phyloP scores from a whole-genome alignment of 2,797 vertebrate genomes.

The Anisognathus igniventris region DNA sequence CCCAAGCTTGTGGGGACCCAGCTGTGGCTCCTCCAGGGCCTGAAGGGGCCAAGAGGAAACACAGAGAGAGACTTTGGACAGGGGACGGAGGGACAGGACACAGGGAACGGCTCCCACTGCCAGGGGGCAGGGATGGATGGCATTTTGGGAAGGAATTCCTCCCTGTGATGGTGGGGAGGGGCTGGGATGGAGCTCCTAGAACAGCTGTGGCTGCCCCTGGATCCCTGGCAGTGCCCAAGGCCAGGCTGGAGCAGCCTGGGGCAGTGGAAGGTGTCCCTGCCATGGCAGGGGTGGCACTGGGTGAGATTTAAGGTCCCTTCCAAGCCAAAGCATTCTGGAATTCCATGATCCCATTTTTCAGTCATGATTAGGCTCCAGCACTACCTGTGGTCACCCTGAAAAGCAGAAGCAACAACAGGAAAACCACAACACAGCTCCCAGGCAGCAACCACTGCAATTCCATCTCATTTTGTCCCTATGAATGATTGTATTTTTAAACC shows the following conservation, averaged over 20 bases:
- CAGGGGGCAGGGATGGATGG: accelerated
- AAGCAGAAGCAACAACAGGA: neutral
- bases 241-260: neutral
- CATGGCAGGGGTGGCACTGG: neutral
- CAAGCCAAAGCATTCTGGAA: neutral
- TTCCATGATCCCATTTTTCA: neutral
- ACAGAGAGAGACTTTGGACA: neutral
- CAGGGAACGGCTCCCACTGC: neutral
- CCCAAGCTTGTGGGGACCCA: neutral
- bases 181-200: neutral
- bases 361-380: neutral
- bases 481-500: neutral
- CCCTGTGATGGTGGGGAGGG: accelerated
- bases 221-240: neutral
- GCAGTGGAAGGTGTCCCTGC: neutral
- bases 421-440: neutral
- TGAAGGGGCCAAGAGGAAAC: neutral
- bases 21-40: neutral
- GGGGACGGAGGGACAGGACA: neutral
- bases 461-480: neutral
- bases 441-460: neutral
- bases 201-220: neutral
- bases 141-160: neutral
- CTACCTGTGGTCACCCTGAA: neutral
- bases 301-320: neutral